These are phyloP conservation scores for Manis javanica DNA, from an alignment of 2,797 vertebrate genomes.

Conservation along the genomic window DNA sequence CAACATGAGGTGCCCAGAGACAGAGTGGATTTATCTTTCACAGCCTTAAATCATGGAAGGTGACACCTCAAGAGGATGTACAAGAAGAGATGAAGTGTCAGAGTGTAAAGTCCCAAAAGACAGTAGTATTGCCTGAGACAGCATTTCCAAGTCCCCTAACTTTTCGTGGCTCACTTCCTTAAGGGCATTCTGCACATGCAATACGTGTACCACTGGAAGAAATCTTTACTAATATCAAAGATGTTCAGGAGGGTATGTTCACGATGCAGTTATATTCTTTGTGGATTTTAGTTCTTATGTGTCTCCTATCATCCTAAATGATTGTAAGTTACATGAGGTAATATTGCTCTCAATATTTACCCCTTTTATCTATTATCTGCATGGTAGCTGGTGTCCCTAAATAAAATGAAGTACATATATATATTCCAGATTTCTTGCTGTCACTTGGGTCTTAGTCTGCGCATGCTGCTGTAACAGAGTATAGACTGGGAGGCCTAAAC, in stretches of 20 bases:
- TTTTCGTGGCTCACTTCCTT: background rate
- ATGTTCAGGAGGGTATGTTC: background rate
- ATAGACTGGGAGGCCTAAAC: background rate
- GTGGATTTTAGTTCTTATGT: background rate
- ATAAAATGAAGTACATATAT: background rate
- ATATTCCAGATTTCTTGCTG: background rate
- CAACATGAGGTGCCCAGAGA: background rate
- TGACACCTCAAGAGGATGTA: slow-evolving; percentile 38
- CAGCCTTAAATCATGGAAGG: slow-evolving; percentile 41
- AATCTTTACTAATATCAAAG: background rate
- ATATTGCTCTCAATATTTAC: background rate
- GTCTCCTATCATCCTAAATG: background rate
- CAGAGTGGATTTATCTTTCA: slow-evolving; percentile 19
- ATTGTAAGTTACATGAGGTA: background rate
- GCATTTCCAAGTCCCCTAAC: background rate
- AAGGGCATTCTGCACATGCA: background rate
- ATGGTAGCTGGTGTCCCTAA: background rate
- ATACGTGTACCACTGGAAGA: background rate
- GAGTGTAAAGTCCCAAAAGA: background rate
- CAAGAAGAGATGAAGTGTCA: background rate
- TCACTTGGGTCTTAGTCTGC: background rate
- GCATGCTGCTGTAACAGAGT: background rate
- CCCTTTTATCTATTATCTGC: background rate
- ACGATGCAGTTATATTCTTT: background rate
- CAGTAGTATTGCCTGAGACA: background rate